These are phyloP conservation scores for Amaurobius ferox DNA, from an alignment of 2,888 invertebrate genomes.

Conservation along the genomic window DNA sequence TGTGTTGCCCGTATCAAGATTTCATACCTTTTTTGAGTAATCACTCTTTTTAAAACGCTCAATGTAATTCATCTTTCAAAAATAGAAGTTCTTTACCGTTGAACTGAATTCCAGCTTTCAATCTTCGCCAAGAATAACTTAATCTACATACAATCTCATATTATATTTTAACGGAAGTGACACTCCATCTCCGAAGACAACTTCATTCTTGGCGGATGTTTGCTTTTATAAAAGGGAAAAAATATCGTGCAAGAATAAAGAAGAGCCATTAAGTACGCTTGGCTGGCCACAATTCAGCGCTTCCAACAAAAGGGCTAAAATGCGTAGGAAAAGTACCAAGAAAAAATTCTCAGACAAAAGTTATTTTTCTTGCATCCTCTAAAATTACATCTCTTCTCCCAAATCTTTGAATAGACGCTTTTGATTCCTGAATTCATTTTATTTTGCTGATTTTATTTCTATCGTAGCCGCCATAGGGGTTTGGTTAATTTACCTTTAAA, in stretches of 20 bases:
- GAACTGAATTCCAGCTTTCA: too few species aligned
- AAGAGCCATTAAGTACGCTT: constrained; percentile 32
- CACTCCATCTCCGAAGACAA: background rate
- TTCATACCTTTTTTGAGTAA: too few species aligned
- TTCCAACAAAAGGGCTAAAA: constrained; percentile 31
- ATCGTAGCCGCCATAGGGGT: too few species aligned
- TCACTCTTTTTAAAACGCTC: too few species aligned
- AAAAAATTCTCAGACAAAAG: constrained; percentile 17
- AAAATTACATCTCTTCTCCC: background rate
- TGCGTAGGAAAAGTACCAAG: constrained; percentile 4
- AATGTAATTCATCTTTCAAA: too few species aligned
- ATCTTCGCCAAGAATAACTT: too few species aligned
- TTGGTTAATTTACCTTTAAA: too few species aligned
- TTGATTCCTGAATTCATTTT: too few species aligned
- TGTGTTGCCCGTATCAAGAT: too few species aligned
- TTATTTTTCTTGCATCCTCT: background rate
- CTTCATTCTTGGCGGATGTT: background rate
- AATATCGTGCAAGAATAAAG: background rate
- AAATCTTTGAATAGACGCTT: background rate
- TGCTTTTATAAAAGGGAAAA: background rate
- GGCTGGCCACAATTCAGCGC: constrained; percentile 25
- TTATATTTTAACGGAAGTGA: background rate
- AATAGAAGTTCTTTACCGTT: too few species aligned
- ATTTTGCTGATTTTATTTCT: too few species aligned
- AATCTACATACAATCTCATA: too few species aligned